Base-by-base conservation (phyloP, 2,888 invertebrate genomes). In the Nomada flava region DNA sequence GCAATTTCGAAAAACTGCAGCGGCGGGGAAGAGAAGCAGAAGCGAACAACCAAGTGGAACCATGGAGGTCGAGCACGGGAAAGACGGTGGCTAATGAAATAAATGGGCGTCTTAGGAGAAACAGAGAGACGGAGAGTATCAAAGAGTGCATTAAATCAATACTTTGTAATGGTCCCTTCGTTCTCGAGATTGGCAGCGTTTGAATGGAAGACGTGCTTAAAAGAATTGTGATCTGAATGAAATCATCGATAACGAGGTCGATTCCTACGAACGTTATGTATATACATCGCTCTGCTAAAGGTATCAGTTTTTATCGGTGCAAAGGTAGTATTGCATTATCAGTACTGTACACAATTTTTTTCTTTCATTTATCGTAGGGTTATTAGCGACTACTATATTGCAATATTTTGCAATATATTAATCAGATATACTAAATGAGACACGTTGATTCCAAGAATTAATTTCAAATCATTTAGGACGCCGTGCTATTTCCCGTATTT, bases 131-230 rank as follows among this genome's bases (percentile, higher is more conserved):
- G 15, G n/a, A 29, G 1, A 1, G 50, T 18, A 52, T 70, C 59
- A 59, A 59, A 59, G 57, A 59, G 70, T 59, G 57, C 60, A 70
- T 70, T 60, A 70, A 60, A 70, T 47, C 15, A 60, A 70, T 70
- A 70, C 59, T 70, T 60, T 29, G 59, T 20, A 47, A 70, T 20
- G 26, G n/a, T 47, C 10, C n/a, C 67, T 42, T 52, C 42, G 59
- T 50, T 29, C 11, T 13, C 1, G 23, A 9, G n/a, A 26, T 42
- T 47, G 11, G 47, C 11, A 15, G 13, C 15, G 47, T 15, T 47
- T 13, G 29, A 29, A 63, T 7, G 23, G 44, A 63, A 15, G 52
- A 60, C 20, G 20, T 20, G 36, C n/a, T 15, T 20, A 29, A 20
- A 10, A 29, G 23, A 36, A 62, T 52, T 18, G 42, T 13, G 47